phyloP scores from a whole-genome alignment of 2,888 invertebrate genomes.

The Drosophila mettleri region DNA sequence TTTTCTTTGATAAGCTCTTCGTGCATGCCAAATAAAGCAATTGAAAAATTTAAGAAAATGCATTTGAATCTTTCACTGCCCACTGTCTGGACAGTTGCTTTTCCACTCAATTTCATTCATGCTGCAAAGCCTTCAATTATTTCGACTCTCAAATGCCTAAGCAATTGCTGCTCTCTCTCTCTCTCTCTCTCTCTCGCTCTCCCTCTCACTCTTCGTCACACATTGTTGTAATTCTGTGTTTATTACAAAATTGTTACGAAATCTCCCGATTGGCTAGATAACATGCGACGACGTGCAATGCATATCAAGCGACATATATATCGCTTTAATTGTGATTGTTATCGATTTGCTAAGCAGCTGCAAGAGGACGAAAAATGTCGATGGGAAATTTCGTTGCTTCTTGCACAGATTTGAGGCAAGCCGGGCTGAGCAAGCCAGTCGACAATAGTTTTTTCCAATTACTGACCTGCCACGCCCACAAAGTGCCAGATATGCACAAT shows the following conservation, averaged over 20 bases:
- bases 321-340: slow-evolving; percentile 8
- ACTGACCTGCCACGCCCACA: background rate
- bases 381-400: background rate
- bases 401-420: background rate
- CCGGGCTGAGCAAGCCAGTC: background rate
- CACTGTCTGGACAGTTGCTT: background rate
- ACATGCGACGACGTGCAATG: slow-evolving; percentile 11
- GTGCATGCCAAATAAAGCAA: background rate
- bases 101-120: slow-evolving; percentile 6
- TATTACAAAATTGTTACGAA: slow-evolving; percentile 7
- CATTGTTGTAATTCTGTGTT: background rate
- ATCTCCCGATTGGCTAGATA: slow-evolving; percentile 10
- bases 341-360: slow-evolving; percentile 16
- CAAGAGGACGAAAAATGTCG: background rate
- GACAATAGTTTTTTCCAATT: slow-evolving; percentile 7
- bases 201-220: background rate
- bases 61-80: background rate
- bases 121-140: background rate
- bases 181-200: background rate
- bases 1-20: background rate
- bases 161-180: background rate
- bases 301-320: slow-evolving; percentile 9
- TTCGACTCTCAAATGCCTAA: background rate
- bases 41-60: slow-evolving; percentile 1
- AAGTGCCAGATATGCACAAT: background rate